Conservation (phyloP, 2,797 vertebrate species). For the Cottoperca gobio region DNA sequence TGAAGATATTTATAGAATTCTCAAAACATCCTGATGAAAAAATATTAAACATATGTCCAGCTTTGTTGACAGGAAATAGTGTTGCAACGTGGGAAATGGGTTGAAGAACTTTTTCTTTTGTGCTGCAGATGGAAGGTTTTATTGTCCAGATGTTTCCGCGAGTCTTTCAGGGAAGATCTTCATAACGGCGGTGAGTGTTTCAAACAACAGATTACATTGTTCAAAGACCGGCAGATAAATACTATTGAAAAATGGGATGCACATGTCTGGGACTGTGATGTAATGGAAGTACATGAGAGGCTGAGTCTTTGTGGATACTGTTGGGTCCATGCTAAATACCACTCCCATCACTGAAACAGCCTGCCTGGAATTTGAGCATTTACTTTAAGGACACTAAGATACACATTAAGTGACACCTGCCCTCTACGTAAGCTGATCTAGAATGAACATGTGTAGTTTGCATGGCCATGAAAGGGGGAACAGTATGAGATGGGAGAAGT, state of each 20-base stretch:
- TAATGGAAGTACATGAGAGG: not conserved
- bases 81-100: not conserved
- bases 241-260: not conserved
- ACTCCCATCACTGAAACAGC: not conserved
- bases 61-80: not conserved
- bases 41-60: not conserved
- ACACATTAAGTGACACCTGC: not conserved
- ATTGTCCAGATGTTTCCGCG: not conserved
- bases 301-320: not conserved
- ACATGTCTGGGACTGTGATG: not conserved
- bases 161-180: not conserved
- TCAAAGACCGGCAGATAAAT: too few relatives aligned
- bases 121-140: not conserved
- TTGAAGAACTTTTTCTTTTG: not conserved
- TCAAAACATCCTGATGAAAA: not conserved
- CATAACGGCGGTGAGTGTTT: not conserved
- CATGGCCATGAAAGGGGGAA: not conserved
- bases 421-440: not conserved
- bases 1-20: too few relatives aligned
- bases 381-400: not conserved
- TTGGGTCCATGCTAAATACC: not conserved
- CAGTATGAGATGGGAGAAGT: not conserved
- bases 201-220: not conserved
- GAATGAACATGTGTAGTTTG: not conserved
- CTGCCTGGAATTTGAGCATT: not conserved